phyloP scores from a whole-genome alignment of 2,888 invertebrate species.

The Drosophila kanekoi region DNA sequence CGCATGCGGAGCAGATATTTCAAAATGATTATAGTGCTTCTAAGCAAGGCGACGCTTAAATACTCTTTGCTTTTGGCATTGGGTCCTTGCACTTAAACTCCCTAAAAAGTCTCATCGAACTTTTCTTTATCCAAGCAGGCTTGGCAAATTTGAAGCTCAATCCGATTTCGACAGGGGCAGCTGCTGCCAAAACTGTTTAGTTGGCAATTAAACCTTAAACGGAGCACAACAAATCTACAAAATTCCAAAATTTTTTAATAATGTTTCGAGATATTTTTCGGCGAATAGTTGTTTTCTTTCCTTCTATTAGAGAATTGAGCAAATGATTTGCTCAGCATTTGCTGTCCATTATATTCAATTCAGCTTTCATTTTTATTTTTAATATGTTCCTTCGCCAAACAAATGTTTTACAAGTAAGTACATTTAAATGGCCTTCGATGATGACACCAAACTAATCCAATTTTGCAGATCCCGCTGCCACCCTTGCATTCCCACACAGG shows the following conservation, averaged over 20 bases:
- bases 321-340: too few species aligned
- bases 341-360: too few species aligned
- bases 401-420: background rate
- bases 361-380: too few species aligned
- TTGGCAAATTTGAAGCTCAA: background rate
- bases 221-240: slow-evolving; percentile 9
- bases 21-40: too few species aligned
- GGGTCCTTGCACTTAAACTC: too few species aligned
- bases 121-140: too few species aligned
- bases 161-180: background rate
- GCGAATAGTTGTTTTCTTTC: background rate
- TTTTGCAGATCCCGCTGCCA: background rate
- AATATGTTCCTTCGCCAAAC: background rate
- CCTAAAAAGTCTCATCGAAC: too few species aligned
- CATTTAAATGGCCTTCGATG: background rate
- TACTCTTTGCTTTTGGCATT: too few species aligned
- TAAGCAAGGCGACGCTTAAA: too few species aligned
- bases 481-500: background rate
- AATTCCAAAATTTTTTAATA: slow-evolving; percentile 17
- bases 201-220: slow-evolving; percentile 11
- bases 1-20: too few species aligned
- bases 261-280: background rate
- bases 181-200: background rate
- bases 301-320: too few species aligned
- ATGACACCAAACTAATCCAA: too few species aligned